Conservation (phyloP, 2,888 invertebrate species). For the Hirtodrosophila duncani region DNA sequence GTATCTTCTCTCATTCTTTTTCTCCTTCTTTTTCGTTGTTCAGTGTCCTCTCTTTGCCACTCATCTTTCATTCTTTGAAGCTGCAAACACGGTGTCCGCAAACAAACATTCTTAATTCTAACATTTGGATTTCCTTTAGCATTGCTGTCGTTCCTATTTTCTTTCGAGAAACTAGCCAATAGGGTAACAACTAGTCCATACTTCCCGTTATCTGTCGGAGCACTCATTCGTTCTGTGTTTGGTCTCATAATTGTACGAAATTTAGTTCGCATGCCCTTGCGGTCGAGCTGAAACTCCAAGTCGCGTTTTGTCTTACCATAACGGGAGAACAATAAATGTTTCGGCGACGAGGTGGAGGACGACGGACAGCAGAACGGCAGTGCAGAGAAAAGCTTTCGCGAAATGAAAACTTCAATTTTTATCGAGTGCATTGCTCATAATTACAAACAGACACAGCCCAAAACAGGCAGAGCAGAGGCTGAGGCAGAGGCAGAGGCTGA, state of each 20-base stretch:
- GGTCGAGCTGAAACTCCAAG: slow-evolving; percentile 41
- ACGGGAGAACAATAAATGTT: slow-evolving; percentile 74
- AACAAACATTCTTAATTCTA: no score
- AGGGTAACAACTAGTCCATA: slow-evolving; percentile 10
- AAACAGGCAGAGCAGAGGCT: slow-evolving; percentile 8
- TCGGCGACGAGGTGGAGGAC: slow-evolving; percentile 12
- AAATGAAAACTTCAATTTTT: slow-evolving; percentile 72
- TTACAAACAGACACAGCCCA: slow-evolving; percentile 53
- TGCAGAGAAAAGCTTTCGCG: slow-evolving; percentile 56
- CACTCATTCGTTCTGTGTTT: slow-evolving; percentile 35
- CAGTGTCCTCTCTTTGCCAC: no score
- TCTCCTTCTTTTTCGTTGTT: no score
- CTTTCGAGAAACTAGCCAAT: no score
- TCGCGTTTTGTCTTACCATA: slow-evolving; percentile 57
- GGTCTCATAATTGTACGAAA: slow-evolving; percentile 73
- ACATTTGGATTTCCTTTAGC: no score
- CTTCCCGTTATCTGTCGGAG: background rate
- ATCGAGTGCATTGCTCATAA: slow-evolving; percentile 72
- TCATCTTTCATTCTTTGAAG: no score
- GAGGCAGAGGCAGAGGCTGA: slow-evolving; percentile 31
- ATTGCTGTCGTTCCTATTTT: no score
- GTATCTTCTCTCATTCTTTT: no score
- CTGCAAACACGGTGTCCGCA: no score
- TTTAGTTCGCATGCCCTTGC: slow-evolving; percentile 75
- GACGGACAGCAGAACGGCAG: background rate